Evolutionary conservation across 1,140 invertebrate species (phyloP), one percentile per base, ranked within the genome.

Genomic region (Aleiodes sp.): DNA sequence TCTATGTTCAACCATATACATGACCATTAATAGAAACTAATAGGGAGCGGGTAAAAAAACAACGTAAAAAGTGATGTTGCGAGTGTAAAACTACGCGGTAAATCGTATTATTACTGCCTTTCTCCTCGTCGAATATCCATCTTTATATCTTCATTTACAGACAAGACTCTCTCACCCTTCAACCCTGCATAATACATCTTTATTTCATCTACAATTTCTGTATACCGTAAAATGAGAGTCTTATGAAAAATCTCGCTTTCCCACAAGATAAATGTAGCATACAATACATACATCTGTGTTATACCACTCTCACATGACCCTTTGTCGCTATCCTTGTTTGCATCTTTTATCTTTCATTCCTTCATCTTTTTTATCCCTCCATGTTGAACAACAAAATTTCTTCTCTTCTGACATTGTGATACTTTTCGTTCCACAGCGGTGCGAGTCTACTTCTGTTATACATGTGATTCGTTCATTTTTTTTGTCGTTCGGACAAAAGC

Each of bases 1-100:
- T 82, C 77, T 79, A 76, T 75, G 73, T 74, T 59, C 12, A 19
- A 52, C 16, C 12, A 21, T 57, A 21, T 35, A 10, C 43, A 66
- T 57, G 31, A 33, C 46, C 28, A 29, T 26, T 66, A 56, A 66
- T 16, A 33, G 1, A n/a, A n/a, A n/a, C n/a, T n/a, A n/a, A n/a
- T n/a, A n/a, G n/a, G n/a, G n/a, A n/a, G 56, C 14, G 24, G 21
- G 26, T 6, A 21, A 52, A 24, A 24, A 52, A 52, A 24, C 10
- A 52, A 24, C 10, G n/a, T 16, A 24, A 12, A 12, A 24, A 21
- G 19, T 46, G 41, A 46, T n/a, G 19, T n/a, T 46, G n/a, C 41
- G 2, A 46, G 41, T n/a, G 10, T 46, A 7, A 16, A 16, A 19
- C n/a, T 46, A 16, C 10, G 12, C 21, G 2, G n/a, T 64, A 37